Base-by-base conservation (phyloP, 1,140 invertebrate genomes). In the Nymphalis io region DNA sequence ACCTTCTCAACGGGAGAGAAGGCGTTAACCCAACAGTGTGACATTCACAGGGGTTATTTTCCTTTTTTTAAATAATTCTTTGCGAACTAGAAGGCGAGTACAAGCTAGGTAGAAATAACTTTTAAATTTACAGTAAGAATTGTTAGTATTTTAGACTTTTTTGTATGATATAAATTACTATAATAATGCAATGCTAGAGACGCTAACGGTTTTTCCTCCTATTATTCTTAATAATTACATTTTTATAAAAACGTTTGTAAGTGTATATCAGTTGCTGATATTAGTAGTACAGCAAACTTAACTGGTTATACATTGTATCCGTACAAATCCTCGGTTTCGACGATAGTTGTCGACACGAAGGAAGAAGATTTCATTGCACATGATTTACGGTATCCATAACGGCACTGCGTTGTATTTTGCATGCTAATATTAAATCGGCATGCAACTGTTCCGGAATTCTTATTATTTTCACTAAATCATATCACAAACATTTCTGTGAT, bases 301-400 rank as follows among this genome's bases (percentile, higher is more conserved):
- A 55, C 11, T 55, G 51, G n/a, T n/a, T 23, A 15, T 23, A 21
- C 11, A 27, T 15, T 15, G 21, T 27, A 55, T 27, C 21, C 51
- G 23, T 27, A 8, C 16, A 55, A 55, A 55, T 55, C 51, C n/a
- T 23, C 23, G 12, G 51, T 55, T 55, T 55, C 51, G 51, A 55
- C 33, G 33, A 58, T 58, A 18, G 55, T 20, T 58, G 57, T 20
- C 57, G 38, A 40, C 57, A 40, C 38, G 57, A 59, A 39, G 57
- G 57, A 59, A 59, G 57, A 39, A 59, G 57, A 59, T 59, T 59
- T 59, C 38, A 59, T 18, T 59, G 57, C 57, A 39, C 57, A 59
- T 59, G 57, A 59, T 59, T 59, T 59, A 59, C 13, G 57, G 27
- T 18, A 16, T 39, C 57, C 33, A 59, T 16, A 16, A 23, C 57